phyloP scores from a whole-genome alignment of 1,140 invertebrate genomes.

The Achatina immaculata region DNA sequence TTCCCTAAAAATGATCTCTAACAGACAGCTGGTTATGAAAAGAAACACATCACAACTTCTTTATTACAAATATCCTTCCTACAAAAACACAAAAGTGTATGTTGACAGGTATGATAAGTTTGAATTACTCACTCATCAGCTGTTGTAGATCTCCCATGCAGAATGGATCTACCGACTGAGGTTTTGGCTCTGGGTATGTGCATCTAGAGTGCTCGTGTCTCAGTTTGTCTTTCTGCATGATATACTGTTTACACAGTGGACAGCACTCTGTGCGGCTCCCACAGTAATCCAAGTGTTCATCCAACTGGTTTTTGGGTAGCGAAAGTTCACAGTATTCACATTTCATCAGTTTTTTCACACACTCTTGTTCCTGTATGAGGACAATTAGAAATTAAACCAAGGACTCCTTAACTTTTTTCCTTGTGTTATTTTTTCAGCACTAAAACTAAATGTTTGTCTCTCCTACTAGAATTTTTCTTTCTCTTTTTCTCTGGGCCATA shows the following conservation, averaged over 20 bases:
- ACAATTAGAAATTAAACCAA: slow-evolving; percentile 9
- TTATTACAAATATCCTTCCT: too few species aligned
- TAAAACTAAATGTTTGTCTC: too few species aligned
- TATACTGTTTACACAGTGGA: slow-evolving; percentile 76
- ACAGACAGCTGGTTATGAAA: too few species aligned
- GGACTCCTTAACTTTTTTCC: too few species aligned
- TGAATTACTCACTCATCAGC: slow-evolving; percentile 27
- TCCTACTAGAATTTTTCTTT: too few species aligned
- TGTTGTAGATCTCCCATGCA: slow-evolving; percentile 11
- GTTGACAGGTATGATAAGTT: too few species aligned
- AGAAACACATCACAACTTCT: too few species aligned
- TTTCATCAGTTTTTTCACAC: slow-evolving; percentile 66
- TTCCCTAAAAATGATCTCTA: too few species aligned
- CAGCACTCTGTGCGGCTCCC: slow-evolving; percentile 79
- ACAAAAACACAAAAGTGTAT: too few species aligned
- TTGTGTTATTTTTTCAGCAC: too few species aligned
- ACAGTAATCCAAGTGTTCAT: slow-evolving; percentile 78
- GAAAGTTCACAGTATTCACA: slow-evolving; percentile 78
- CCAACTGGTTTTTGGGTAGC: slow-evolving; percentile 74
- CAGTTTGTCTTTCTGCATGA: slow-evolving; percentile 78
- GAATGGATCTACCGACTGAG: slow-evolving; percentile 25
- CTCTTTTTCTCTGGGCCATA: too few species aligned
- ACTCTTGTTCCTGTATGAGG: slow-evolving; percentile 63
- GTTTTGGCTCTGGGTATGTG: slow-evolving; percentile 54
- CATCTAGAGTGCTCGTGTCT: slow-evolving; percentile 77